Conservation (phyloP, 2,797 vertebrate species). For the Amazona finschi region DNA sequence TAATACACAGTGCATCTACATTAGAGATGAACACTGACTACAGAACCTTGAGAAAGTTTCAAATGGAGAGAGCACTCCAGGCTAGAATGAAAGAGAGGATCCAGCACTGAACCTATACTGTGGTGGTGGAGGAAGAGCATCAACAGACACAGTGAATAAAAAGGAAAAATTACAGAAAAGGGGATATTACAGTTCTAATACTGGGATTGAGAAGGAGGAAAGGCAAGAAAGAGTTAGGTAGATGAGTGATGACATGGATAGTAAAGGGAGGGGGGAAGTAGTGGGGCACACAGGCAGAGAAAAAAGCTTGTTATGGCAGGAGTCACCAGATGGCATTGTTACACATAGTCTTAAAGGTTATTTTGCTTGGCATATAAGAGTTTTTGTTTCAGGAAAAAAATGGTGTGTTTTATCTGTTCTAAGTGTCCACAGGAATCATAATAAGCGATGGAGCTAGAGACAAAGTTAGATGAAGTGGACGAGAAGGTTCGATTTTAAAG, state of each 20-base stretch:
- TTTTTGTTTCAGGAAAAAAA: conserved; percentile 1
- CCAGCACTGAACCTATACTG: rapidly evolving
- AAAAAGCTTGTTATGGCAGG: neutral
- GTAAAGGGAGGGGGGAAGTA: neutral
- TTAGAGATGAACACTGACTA: neutral
- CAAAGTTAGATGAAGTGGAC: neutral
- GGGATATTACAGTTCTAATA: neutral
- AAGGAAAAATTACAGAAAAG: neutral
- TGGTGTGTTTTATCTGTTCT: neutral
- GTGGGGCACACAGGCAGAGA: neutral
- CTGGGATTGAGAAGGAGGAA: neutral
- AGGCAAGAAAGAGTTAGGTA: neutral
- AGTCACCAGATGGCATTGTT: conserved; percentile 52
- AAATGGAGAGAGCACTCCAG: neutral
- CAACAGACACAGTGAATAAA: neutral
- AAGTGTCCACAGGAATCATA: neutral
- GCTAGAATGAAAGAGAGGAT: neutral
- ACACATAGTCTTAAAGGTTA: neutral
- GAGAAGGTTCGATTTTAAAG: neutral
- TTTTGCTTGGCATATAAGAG: conserved; percentile 27
- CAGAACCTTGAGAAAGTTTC: neutral
- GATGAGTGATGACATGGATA: neutral
- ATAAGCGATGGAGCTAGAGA: neutral
- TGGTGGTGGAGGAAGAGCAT: neutral
- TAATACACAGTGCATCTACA: neutral